Evolutionary conservation across 2,113 vertebrate species (phyloP), one percentile per base, ranked within the genome.

Genomic region (Acinonyx jubatus): DNA sequence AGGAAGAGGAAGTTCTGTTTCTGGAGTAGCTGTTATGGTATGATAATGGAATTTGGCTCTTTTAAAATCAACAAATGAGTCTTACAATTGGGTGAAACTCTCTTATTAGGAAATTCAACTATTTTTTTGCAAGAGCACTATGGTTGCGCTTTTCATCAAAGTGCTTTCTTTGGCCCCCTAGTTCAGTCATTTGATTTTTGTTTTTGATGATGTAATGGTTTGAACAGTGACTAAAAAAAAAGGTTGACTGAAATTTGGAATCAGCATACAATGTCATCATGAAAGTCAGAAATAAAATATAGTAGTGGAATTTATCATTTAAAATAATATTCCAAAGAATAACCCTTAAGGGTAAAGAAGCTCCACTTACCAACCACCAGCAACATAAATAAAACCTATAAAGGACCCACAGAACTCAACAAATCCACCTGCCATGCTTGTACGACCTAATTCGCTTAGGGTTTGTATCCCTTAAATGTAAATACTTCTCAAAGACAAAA

Each of bases 21-120:
- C 96, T 97, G 95, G 95, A 98, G 94, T 83, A 89, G 90, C 97
- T 95, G 86, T 92, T 98, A 90, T 95, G 94, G 96, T 80, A 95
- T 96, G 98, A 98, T 98, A 98, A 98, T 29, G 91, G 98, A 98
- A 98, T 98, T 79, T 96, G 98, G 97, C 97, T 90, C 95, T 96
- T 98, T 94, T 96, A 97, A 96, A 98, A 98, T 97, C 97, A 98
- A 98, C 97, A 97, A 98, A 90, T 87, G 92, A 96, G 94, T 94
- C 97, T 96, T 84, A 68, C 50, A 73, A 94, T 89, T 97, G 91
- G 3, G 0, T 85, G 55, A 83, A 97, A 96, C 86, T 95, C 91
- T 95, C 92, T 95, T 80, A 81, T 45, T 95, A 95, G 94, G 89
- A 96, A 96, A 97, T 73, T 91, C 91, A 96, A 57, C 91, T 65